Percentiles rank a stretch among this genome's conserved stretches.
These are phyloP conservation scores for Arizona elegans DNA, from an alignment of 2,113 vertebrate genomes.

Conservation along the genomic window DNA sequence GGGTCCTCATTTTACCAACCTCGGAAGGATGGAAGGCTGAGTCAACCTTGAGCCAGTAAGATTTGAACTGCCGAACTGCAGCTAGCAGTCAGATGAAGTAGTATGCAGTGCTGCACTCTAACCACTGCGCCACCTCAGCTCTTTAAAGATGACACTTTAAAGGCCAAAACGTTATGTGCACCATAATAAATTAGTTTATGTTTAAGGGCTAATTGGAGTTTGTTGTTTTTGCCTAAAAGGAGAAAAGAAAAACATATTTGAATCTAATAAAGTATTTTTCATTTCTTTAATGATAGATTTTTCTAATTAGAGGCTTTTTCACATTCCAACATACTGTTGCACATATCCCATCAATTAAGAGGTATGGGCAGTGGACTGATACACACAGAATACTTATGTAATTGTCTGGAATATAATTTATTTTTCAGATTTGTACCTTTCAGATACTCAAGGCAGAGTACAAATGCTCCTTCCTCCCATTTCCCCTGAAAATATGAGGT, in stretches of 20 bases:
- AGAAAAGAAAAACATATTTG: background rate
- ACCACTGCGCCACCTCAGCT: too few species aligned
- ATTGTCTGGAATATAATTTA: background rate
- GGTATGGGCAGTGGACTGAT: background rate
- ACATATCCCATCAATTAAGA: background rate
- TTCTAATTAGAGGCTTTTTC: background rate
- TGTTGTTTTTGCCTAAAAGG: background rate
- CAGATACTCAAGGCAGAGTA: background rate
- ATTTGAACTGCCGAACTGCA: too few species aligned
- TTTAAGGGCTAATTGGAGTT: background rate
- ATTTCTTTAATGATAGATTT: background rate
- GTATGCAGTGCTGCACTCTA: too few species aligned
- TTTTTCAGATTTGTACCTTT: background rate
- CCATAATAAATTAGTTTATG: background rate
- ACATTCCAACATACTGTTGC: background rate
- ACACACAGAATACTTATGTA: background rate
- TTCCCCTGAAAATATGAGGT: background rate
- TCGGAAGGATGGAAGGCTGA: too few species aligned
- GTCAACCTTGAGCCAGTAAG: too few species aligned
- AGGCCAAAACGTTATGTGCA: background rate
- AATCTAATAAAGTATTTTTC: background rate
- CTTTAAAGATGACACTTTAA: background rate
- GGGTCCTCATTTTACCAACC: too few species aligned
- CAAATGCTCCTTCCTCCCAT: background rate
- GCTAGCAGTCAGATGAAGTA: too few species aligned